These are phyloP conservation scores for Kryptolebias marmoratus DNA, from an alignment of 2,113 vertebrate genomes.

Conservation along the genomic window DNA sequence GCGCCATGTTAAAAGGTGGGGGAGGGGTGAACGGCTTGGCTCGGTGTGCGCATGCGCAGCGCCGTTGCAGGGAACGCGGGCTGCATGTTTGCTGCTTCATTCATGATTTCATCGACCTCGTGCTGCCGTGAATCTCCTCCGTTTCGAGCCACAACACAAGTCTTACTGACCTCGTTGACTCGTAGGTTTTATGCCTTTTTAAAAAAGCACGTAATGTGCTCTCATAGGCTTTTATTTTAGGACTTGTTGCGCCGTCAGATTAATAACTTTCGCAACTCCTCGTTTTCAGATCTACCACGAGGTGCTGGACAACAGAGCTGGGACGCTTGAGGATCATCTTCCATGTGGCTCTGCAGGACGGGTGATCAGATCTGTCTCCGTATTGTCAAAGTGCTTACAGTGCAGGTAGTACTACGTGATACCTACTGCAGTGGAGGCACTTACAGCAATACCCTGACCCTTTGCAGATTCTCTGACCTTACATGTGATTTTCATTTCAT, in stretches of 20 bases:
- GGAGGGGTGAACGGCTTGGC: constrained; percentile 79
- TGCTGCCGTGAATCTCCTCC: constrained; percentile 57
- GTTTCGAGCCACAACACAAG: not conserved
- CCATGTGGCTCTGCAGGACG: not conserved
- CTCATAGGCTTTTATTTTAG: no score
- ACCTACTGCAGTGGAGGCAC: constrained; percentile 99
- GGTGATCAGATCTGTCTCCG: constrained; percentile 78
- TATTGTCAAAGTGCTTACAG: constrained; percentile 99
- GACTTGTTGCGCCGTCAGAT: constrained; percentile 17
- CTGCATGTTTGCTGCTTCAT: constrained; percentile 79
- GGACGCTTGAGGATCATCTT: constrained; percentile 12
- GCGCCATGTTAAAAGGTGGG: constrained; percentile 91
- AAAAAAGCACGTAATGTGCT: no score
- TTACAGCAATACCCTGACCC: constrained; percentile 97
- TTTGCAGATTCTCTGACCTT: not conserved
- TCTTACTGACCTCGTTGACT: not conserved
- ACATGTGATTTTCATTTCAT: not conserved
- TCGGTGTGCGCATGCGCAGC: constrained; percentile 81
- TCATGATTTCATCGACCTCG: constrained; percentile 73
- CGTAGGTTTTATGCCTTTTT: no score
- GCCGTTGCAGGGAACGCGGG: constrained; percentile 80
- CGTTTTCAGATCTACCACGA: constrained; percentile 30
- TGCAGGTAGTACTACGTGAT: constrained; percentile 98
- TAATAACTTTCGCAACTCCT: not conserved
- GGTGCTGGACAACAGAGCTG: not conserved